Conservation (phyloP, 2,888 invertebrate genomes). For the Pristionchus fissidentatus region DNA sequence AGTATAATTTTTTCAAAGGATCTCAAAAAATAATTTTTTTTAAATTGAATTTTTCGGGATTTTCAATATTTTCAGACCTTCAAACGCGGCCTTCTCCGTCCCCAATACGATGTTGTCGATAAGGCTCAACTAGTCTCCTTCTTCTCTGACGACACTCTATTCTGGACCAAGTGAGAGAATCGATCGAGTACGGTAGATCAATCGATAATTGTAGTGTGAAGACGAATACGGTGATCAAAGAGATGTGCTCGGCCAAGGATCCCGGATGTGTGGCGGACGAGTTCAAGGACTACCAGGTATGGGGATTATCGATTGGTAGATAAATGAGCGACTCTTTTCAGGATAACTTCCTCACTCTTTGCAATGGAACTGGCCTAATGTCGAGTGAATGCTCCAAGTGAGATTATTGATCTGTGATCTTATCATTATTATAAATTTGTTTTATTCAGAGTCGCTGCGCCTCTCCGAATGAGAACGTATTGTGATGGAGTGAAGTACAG, state of each 20-base stretch:
- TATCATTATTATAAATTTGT: neutral
- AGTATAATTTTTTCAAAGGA: neutral
- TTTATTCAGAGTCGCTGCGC: conserved; percentile 57
- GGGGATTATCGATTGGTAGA: neutral
- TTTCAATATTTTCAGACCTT: conserved; percentile 13
- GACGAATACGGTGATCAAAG: conserved; percentile 25
- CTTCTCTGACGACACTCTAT: neutral
- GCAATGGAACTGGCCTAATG: neutral
- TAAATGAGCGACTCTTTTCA: neutral
- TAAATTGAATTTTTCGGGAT: neutral
- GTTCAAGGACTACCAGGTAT: conserved; percentile 24
- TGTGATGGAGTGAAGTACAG: conserved; percentile 70
- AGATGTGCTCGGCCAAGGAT: conserved; percentile 22
- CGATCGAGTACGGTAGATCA: neutral
- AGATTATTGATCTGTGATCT: neutral
- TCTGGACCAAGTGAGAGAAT: conserved; percentile 5
- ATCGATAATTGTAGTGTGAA: conserved; percentile 1
- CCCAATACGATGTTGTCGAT: neutral
- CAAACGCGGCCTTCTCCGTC: conserved; percentile 19
- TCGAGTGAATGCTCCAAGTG: conserved; percentile 29
- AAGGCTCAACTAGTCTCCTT: neutral
- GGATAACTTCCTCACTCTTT: conserved; percentile 29
- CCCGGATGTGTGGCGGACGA: conserved; percentile 16
- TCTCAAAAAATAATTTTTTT: too few species aligned
- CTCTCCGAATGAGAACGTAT: conserved; percentile 66